These are phyloP conservation scores for Acrocyrtus sp. DNA, from an alignment of 2,888 invertebrate genomes.

Conservation along the genomic window DNA sequence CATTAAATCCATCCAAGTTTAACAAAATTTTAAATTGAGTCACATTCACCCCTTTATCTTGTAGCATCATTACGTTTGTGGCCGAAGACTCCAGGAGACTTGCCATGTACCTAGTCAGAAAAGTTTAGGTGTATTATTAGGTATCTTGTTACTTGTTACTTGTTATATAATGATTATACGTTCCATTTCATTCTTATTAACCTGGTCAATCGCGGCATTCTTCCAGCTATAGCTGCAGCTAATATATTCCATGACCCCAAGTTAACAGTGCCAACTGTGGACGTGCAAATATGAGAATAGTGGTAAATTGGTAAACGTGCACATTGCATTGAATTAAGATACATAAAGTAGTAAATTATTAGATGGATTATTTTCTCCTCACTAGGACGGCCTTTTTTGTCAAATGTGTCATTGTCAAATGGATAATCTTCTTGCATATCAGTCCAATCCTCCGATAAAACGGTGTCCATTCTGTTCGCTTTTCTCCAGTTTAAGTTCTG, in stretches of 20 bases:
- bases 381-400: constrained; percentile 29
- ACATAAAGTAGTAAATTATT: too few relatives aligned
- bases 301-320: too few relatives aligned
- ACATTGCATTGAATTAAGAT: too few relatives aligned
- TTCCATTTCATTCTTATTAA: too few relatives aligned
- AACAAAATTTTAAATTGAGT: constrained; percentile 13
- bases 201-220: constrained; percentile 14
- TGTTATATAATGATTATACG: too few relatives aligned
- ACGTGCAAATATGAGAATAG: too few relatives aligned
- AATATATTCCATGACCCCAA: constrained; percentile 27
- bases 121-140: too few relatives aligned
- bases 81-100: constrained; percentile 4
- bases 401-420: constrained; percentile 1
- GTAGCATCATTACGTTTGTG: neutral
- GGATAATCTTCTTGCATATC: constrained; percentile 26
- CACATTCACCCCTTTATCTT: constrained; percentile 21
- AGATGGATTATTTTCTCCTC: too few relatives aligned
- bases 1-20: constrained; percentile 30
- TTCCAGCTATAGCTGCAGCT: constrained; percentile 6
- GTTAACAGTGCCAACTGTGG: constrained; percentile 4
- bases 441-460: constrained; percentile 18
- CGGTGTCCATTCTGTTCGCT: constrained; percentile 15
- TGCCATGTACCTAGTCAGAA: constrained; percentile 18
- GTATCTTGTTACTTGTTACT: too few relatives aligned
- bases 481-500: constrained; percentile 42